phyloP scores from a whole-genome alignment of 2,797 vertebrate species.

The Rhynchotus rufescens region DNA sequence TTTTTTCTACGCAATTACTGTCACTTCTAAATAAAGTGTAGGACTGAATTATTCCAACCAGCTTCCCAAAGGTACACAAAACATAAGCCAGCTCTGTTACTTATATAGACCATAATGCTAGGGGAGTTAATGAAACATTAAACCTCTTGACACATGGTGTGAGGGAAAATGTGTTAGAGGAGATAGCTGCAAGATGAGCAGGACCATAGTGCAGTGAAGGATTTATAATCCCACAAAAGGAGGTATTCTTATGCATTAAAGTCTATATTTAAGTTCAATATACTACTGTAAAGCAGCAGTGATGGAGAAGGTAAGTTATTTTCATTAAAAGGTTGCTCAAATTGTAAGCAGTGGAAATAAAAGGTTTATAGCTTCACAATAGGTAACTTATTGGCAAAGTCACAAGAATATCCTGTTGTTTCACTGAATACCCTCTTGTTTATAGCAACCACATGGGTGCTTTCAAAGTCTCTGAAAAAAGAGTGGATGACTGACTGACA shows the following conservation, averaged over 20 bases:
- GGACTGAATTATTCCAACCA: conserved; percentile 65
- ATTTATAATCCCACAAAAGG: conserved; percentile 63
- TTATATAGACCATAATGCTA: conserved; percentile 62
- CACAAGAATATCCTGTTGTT: background rate
- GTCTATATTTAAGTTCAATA: conserved; percentile 59
- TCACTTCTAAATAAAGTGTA: conserved; percentile 51
- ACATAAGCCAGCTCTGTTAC: conserved; percentile 64
- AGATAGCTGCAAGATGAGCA: conserved; percentile 72
- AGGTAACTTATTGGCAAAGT: conserved; percentile 10
- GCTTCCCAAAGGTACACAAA: conserved; percentile 55
- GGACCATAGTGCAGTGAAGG: conserved; percentile 62
- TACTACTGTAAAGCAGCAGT: conserved; percentile 53
- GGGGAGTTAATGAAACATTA: conserved; percentile 72
- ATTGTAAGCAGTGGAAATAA: conserved; percentile 33
- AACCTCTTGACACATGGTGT: conserved; percentile 70
- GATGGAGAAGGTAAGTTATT: conserved; percentile 50
- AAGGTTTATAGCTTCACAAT: conserved; percentile 29
- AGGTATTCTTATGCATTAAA: conserved; percentile 63
- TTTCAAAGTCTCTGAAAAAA: background rate
- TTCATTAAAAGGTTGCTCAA: conserved; percentile 47
- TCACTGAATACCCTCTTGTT: background rate
- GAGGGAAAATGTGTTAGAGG: conserved; percentile 66
- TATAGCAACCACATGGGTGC: background rate
- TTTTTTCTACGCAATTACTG: conserved; percentile 22
- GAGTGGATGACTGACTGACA: background rate